Evolutionary conservation across 2,888 invertebrate species (phyloP).

Genomic region (Clepsis dumicolana): DNA sequence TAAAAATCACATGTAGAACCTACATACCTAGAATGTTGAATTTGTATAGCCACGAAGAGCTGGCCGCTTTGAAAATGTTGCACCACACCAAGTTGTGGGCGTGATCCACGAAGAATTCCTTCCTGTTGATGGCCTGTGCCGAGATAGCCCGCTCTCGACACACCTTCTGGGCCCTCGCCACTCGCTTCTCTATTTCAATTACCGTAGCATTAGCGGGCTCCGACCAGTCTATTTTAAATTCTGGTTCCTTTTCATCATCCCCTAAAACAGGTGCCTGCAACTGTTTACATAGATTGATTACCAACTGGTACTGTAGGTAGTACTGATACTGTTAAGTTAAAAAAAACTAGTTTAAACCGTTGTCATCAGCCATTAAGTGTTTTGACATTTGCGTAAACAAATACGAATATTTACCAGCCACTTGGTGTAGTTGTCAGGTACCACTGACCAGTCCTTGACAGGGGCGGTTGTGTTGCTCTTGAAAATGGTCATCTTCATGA

Average conservation of each 20-base stretch:
- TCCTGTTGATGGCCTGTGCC: constrained; percentile 86
- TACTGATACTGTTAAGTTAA: too few relatives aligned
- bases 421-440: constrained; percentile 81
- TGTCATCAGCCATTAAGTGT: neutral
- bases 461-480: constrained; percentile 69
- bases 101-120: constrained; percentile 91
- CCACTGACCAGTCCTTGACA: constrained; percentile 71
- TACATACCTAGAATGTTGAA: constrained; percentile 89
- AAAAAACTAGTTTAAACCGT: too few relatives aligned
- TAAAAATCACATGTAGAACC: neutral
- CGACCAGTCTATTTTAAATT: constrained; percentile 60
- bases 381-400: neutral
- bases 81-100: constrained; percentile 90
- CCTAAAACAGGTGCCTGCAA: constrained; percentile 75
- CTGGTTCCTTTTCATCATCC: constrained; percentile 63
- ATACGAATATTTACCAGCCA: constrained; percentile 70
- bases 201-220: constrained; percentile 75
- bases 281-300: constrained; percentile 51
- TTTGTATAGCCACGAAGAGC: constrained; percentile 93
- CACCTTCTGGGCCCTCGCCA: constrained; percentile 74
- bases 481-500: constrained; percentile 82
- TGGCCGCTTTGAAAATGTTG: constrained; percentile 91
- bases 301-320: too few relatives aligned
- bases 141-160: constrained; percentile 73
- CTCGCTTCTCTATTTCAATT: constrained; percentile 80